phyloP scores from a whole-genome alignment of 2,888 invertebrate species.

The Prenolepis imparis region DNA sequence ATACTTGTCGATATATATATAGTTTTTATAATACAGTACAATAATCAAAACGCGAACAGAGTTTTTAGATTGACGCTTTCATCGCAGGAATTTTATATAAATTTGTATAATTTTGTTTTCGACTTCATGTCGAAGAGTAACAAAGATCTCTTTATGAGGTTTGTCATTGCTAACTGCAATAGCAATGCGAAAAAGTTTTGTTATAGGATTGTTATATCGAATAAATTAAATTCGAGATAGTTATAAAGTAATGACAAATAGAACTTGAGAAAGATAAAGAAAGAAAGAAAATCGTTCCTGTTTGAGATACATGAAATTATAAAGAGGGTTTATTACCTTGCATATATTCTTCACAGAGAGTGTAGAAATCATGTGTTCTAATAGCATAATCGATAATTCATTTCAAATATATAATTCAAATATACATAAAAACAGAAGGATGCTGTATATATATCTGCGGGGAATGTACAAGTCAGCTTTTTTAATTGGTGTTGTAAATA shows the following conservation, averaged over 20 bases:
- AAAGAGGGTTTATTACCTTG: conserved; percentile 19
- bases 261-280: neutral
- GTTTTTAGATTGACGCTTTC: conserved; percentile 19
- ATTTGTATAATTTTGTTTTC: conserved; percentile 12
- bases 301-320: conserved; percentile 34
- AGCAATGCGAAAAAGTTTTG: neutral
- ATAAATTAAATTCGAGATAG: conserved; percentile 11
- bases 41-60: conserved; percentile 40
- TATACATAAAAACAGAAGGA: conserved; percentile 36
- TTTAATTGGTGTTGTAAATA: conserved; percentile 73
- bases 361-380: conserved; percentile 37
- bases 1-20: neutral
- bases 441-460: conserved; percentile 69
- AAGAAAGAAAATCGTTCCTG: conserved; percentile 1
- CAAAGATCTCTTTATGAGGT: conserved; percentile 13
- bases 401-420: conserved; percentile 26
- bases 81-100: conserved; percentile 30
- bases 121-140: conserved; percentile 13
- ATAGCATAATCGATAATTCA: conserved; percentile 25
- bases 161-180: neutral
- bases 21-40: conserved; percentile 33
- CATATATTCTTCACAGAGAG: conserved; percentile 6
- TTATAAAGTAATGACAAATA: conserved; percentile 29
- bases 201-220: conserved; percentile 1
- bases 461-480: conserved; percentile 67